These are phyloP conservation scores for Drosophila recens DNA, from an alignment of 2,888 invertebrate genomes.

Conservation along the genomic window DNA sequence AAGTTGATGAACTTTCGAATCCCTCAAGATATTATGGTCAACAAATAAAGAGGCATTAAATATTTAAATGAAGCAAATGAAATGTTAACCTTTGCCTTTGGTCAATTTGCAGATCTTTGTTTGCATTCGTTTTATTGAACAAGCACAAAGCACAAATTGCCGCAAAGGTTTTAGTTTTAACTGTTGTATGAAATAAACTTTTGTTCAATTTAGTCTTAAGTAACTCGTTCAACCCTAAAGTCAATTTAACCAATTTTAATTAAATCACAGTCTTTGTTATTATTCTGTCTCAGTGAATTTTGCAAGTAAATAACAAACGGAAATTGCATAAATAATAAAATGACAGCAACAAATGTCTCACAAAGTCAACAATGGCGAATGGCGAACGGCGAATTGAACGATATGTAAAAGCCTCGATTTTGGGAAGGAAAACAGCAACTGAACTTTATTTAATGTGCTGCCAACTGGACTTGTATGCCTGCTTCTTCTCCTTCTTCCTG, in stretches of 20 bases:
- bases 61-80: constrained; percentile 43
- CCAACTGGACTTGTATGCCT: constrained; percentile 10
- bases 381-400: constrained; percentile 6
- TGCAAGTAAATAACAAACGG: constrained; percentile 31
- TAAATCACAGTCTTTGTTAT: constrained; percentile 37
- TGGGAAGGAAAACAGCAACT: constrained; percentile 51
- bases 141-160: constrained; percentile 15
- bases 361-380: constrained; percentile 21
- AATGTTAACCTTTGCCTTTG: constrained; percentile 36
- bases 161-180: constrained; percentile 38
- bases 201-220: constrained; percentile 14
- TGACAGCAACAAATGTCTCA: constrained; percentile 4
- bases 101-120: constrained; percentile 9
- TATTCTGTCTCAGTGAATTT: constrained; percentile 22
- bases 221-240: constrained; percentile 14
- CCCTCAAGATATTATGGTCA: constrained; percentile 36
- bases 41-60: constrained; percentile 30
- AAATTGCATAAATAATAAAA: constrained; percentile 50
- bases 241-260: constrained; percentile 45
- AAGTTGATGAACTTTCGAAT: constrained; percentile 41
- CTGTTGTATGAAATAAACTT: not conserved
- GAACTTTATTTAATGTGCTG: constrained; percentile 25
- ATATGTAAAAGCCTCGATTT: constrained; percentile 45
- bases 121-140: constrained; percentile 20
- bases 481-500: constrained; percentile 13